Evolutionary conservation across 2,113 vertebrate species (phyloP), one percentile per base, ranked within the genome.

Genomic region (Diphyllodes magnificus): DNA sequence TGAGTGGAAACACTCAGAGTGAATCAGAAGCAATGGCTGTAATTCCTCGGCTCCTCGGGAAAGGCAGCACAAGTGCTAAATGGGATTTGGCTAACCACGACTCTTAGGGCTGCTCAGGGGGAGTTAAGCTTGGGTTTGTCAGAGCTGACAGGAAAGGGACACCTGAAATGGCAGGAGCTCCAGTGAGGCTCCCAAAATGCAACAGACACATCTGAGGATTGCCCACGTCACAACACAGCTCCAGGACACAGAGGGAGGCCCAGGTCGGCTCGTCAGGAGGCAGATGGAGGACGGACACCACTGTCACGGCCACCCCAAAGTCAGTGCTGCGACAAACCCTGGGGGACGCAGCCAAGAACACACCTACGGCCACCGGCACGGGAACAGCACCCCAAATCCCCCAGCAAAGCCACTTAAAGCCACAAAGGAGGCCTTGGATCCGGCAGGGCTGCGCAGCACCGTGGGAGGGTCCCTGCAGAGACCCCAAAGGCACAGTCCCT

Each of bases 281-380:
- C 47, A 63, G 42, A 7, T 4, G 0, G 8, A 14, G 30, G 11
- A 30, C 0, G 2, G 71, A 24, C 5, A 3, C 2, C 72, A 1
- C 10, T 2, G 4, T 1, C 65, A 15, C 0, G 0, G 59, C 47
- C 76, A 31, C 11, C 4, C 27, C 64, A n/a, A 11, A 13, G 5
- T 0, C 85, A 23, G 35, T 0, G 28, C 42, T 3, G 13, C 69
- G 44, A 31, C 15, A 56, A 11, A 14, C 5, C 21, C 57, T 31
- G 16, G n/a, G 80, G 72, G 11, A 24, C 2, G 0, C 31, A 37
- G 40, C 63, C 71, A 23, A 11, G 56, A 12, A 9, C 54, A 20
- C 2, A 1, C 3, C 31, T 9, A 1, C 0, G 4, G 22, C 19
- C 47, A 22, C 54, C 40, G 7, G 6, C n/a, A 11, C 0, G 13